Base-by-base conservation (phyloP, 2,888 invertebrate genomes). In the Harpagoxenus sublaevis region DNA sequence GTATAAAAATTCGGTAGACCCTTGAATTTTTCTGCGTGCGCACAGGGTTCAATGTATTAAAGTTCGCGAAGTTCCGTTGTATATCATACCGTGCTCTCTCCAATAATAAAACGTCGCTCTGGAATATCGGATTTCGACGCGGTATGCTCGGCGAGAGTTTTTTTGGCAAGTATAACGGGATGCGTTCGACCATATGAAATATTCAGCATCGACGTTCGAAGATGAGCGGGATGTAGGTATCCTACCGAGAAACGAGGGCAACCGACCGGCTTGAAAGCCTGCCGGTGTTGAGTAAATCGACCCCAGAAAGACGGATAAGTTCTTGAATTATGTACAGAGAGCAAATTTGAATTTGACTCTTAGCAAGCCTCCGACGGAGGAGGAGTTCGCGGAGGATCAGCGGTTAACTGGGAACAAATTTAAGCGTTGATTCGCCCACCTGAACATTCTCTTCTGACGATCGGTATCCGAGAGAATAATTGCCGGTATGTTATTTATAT, bases 271-370 rank as follows among this genome's bases (percentile, higher is more conserved):
- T 71, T 60, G 45, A 79, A 79, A 79, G 35, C 73, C n/a, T 66
- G 78, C 10, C 31, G 3, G 28, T 66, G 53, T 77, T 53, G 77
- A 39, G 53, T 77, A 60, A 79, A 79, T 42, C 79, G 73, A 71
- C 23, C 35, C n/a, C 23, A 23, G 73, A 60, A 71, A 60, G 48
- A 78, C 48, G 71, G 48, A 71, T 60, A 79, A 79, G 79, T 79
- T 79, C 60, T 18, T 79, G 45, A 79, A 85, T 84, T 75, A 75
- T 86, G 53, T 86, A 77, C 86, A 77, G 42, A 70, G 75, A 62
- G 48, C 48, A 85, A 77, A 79, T 83, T 85, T 85, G 51, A 83
- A 82, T 83, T 85, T 79, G 73, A 79, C 73, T 82, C 57, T 62
- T 31, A 51, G 82, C 60, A 55, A 57, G 45, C 10, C 48, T 68